Conservation (phyloP, 1,140 invertebrate species). For the Camponotus vicinus region DNA sequence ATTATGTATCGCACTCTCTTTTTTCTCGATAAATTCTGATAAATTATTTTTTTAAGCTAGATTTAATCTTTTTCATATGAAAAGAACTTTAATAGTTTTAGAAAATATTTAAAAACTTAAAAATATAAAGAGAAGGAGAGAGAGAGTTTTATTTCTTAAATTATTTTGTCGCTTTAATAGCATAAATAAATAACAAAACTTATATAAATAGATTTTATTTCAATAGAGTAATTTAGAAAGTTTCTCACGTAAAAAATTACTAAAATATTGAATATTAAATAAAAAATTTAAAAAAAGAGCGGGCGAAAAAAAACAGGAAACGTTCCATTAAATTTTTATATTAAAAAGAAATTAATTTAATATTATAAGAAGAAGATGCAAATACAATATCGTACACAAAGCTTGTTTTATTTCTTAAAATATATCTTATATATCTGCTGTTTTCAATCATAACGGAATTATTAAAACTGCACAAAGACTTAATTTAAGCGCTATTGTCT, state of each 20-base stretch:
- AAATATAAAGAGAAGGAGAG: constrained; percentile 22
- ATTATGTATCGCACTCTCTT: neutral
- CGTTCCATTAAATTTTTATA: neutral
- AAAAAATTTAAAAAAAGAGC: neutral
- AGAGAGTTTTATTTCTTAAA: constrained; percentile 3
- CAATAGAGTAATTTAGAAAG: neutral
- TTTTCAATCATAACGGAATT: neutral
- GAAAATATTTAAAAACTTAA: neutral
- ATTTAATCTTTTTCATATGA: neutral
- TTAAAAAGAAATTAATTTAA: constrained; percentile 1
- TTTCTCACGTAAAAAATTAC: neutral
- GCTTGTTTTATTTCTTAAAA: neutral
- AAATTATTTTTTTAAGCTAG: neutral
- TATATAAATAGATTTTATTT: constrained; percentile 10
- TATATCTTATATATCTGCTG: neutral
- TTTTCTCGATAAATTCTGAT: neutral
- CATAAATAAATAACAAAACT: constrained; percentile 7
- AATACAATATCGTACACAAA: neutral
- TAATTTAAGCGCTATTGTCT: constrained; percentile 31
- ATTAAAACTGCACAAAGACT: constrained; percentile 11
- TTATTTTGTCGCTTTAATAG: neutral
- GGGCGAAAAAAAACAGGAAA: too few species aligned
- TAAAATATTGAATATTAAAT: constrained; percentile 24
- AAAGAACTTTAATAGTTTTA: neutral
- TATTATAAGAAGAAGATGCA: neutral